These are phyloP conservation scores for Acarapis woodi DNA, from an alignment of 1,140 invertebrate species.

Conservation along the genomic window DNA sequence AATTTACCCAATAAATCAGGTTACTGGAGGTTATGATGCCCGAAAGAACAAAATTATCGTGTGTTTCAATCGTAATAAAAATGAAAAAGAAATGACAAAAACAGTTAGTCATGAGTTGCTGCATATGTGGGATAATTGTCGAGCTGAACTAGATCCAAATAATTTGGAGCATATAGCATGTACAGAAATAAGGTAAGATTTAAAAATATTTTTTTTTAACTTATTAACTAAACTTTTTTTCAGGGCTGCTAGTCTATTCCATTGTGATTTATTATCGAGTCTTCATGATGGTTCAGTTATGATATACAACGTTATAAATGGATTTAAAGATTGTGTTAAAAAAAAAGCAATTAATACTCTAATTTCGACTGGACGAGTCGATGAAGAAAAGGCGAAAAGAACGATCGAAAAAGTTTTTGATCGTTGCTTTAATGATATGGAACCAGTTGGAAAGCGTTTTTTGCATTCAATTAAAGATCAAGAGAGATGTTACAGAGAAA, in stretches of 20 bases:
- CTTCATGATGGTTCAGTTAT: conserved; percentile 41
- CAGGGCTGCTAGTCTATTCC: conserved; percentile 44
- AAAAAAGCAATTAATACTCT: conserved; percentile 53
- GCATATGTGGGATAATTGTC: conserved; percentile 86
- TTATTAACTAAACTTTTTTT: conserved; percentile 15
- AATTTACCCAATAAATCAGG: conserved; percentile 31
- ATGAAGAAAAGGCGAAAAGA: conserved; percentile 31
- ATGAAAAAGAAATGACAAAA: conserved; percentile 30
- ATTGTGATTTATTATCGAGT: conserved; percentile 60
- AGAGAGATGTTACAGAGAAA: conserved; percentile 31
- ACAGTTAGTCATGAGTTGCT: conserved; percentile 72
- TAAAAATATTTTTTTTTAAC: not conserved
- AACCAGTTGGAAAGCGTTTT: not conserved
- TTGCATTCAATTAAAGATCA: conserved; percentile 14
- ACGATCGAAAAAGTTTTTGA: conserved; percentile 63
- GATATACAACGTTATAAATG: conserved; percentile 34
- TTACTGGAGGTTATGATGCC: conserved; percentile 75
- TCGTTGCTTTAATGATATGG: conserved; percentile 48
- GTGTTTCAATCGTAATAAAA: conserved; percentile 46
- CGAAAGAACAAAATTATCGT: conserved; percentile 61
- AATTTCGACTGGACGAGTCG: conserved; percentile 36
- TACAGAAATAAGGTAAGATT: conserved; percentile 41
- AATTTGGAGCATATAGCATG: conserved; percentile 80
- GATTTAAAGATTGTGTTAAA: conserved; percentile 41
- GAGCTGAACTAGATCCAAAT: conserved; percentile 54